Evolutionary conservation across 2,113 vertebrate species (phyloP), one percentile per base, ranked within the genome.

Genomic region (Toxostoma redivivum): DNA sequence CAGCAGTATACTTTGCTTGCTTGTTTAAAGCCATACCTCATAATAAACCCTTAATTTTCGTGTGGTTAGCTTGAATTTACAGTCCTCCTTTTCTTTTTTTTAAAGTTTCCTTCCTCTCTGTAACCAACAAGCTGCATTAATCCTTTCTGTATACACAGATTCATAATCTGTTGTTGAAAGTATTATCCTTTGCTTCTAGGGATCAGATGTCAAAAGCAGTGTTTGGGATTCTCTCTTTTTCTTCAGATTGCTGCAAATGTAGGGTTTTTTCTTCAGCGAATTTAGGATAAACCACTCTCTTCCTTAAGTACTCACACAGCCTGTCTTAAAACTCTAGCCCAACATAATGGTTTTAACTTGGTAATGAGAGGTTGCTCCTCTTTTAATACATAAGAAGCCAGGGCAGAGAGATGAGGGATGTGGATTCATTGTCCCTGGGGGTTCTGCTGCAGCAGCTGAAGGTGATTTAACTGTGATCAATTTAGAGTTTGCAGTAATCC

Each of bases 381-480:
- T 67, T 48, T 51, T 78, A 60, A 51, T 31, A 40, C 47, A 3
- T 40, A 31, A 69, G 62, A 45, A 86, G 40, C 38, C 40, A 56
- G 76, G 67, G 67, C 47, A 81, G 56, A 64, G 81, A 45, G 67
- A 33, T 16, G 31, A 56, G 64, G 24, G 76, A 42, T 92, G 82
- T 10, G 35, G 64, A 62, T 81, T 92, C 71, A 16, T 79, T 51
- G 72, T 85, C 70, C 77, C 74, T 8, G 61, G 88, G 86, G 86
- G 5, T 90, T 90, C 42, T 90, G 58, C 86, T 77, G 88, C 71
- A 88, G 92, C 67, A 90, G 88, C 90, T 66, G 50, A 80, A 62
- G 82, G 86, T 94, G 94, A 60, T 94, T 95, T 90, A 88, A 40
- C 35, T n/a, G 74, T 50, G 88, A 86, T 95, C 82, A 93, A 9